These are phyloP conservation scores for Oostethus manadensis DNA, from an alignment of 2,113 vertebrate species.

Conservation along the genomic window DNA sequence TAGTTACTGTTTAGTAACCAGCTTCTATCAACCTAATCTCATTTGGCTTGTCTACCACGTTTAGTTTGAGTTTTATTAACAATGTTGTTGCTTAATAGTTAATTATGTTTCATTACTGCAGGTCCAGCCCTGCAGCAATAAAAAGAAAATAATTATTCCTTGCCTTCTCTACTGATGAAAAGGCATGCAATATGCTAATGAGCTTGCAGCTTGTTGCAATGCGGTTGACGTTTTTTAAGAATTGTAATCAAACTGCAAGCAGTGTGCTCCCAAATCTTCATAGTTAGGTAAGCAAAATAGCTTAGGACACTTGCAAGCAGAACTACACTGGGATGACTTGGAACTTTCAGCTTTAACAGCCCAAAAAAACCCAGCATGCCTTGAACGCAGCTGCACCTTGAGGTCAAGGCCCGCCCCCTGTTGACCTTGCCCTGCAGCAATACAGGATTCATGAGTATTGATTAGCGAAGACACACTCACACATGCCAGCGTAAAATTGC, in stretches of 20 bases:
- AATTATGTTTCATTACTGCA: background rate
- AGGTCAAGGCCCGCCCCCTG: constrained; percentile 4
- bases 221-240: background rate
- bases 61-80: background rate
- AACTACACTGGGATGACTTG: background rate
- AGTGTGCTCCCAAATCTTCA: constrained; percentile 1
- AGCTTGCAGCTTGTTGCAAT: background rate
- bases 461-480: constrained; percentile 25
- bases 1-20: background rate
- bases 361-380: background rate
- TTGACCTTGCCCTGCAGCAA: constrained; percentile 33
- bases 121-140: background rate
- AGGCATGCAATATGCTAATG: background rate
- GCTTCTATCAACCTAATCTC: background rate
- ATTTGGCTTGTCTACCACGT: background rate
- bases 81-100: constrained; percentile 1
- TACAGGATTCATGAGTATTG: constrained; percentile 49
- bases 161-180: background rate
- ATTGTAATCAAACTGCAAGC: background rate
- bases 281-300: constrained; percentile 3
- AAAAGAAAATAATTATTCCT: background rate
- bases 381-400: constrained; percentile 5
- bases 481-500: constrained; percentile 24
- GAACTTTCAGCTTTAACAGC: constrained; percentile 1
- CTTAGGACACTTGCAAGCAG: background rate